These are phyloP conservation scores for Bibio marci DNA, from an alignment of 2,888 invertebrate genomes.

Conservation along the genomic window DNA sequence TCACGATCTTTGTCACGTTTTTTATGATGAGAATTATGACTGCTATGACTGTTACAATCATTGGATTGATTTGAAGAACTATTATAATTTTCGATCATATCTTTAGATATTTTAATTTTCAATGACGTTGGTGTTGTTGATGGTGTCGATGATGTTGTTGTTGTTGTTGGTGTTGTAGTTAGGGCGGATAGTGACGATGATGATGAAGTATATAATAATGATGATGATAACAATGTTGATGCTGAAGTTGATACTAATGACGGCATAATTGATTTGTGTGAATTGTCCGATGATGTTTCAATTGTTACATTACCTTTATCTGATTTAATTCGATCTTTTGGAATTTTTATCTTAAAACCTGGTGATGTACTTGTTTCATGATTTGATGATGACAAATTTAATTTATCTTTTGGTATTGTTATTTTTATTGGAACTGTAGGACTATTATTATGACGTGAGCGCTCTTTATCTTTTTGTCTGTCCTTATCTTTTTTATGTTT, in stretches of 20 bases:
- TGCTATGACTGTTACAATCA: neutral
- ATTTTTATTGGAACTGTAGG: constrained; percentile 28
- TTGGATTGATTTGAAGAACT: constrained; percentile 4
- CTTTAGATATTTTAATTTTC: constrained; percentile 69
- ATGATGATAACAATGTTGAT: constrained; percentile 15
- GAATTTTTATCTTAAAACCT: constrained; percentile 65
- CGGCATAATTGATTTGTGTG: constrained; percentile 4
- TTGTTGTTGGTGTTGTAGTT: constrained; percentile 14
- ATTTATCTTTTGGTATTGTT: constrained; percentile 42
- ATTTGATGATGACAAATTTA: constrained; percentile 19
- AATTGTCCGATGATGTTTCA: too few relatives aligned
- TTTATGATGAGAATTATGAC: constrained; percentile 19
- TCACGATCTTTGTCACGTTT: constrained; percentile 26
- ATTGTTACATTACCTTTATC: constrained; percentile 16
- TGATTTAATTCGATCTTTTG: constrained; percentile 51
- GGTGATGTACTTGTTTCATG: constrained; percentile 22
- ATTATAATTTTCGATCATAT: constrained; percentile 39
- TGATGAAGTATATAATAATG: too few relatives aligned
- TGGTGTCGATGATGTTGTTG: constrained; percentile 9
- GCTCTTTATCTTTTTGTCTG: constrained; percentile 24
- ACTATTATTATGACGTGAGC: neutral
- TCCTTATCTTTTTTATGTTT: constrained; percentile 54
- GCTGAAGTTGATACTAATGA: constrained; percentile 4
- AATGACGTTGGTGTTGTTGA: constrained; percentile 30
- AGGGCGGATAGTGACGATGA: constrained; percentile 4